A percentile compares a stretch with the other conserved stretches of the same genome.
Conservation (phyloP, 2,888 invertebrate species). For the Eupithecia abbreviata region DNA sequence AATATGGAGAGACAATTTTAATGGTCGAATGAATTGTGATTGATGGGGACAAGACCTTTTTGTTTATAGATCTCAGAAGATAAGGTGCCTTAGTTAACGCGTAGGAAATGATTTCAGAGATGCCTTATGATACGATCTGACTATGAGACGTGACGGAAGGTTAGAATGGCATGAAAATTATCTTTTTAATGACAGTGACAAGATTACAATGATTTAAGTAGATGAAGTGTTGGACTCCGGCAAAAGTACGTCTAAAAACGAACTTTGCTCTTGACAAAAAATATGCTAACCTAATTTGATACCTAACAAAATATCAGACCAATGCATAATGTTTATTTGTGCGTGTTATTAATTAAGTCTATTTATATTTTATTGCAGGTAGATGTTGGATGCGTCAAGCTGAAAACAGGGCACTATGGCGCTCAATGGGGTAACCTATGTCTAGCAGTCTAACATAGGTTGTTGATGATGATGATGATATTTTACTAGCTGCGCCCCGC, state of each 20-base stretch:
- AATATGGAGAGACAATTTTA: conserved; percentile 44
- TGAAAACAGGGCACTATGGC: too few species aligned
- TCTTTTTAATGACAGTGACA: conserved; percentile 28
- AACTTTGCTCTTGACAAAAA: not conserved
- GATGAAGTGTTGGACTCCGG: not conserved
- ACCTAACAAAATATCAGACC: not conserved
- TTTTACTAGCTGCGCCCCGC: too few species aligned
- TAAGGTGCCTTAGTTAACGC: conserved; percentile 37
- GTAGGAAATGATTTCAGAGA: conserved; percentile 25
- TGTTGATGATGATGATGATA: too few species aligned
- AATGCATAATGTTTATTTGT: not conserved
- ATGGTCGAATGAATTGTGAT: conserved; percentile 42
- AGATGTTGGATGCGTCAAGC: too few species aligned
- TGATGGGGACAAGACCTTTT: conserved; percentile 44
- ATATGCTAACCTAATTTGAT: not conserved
- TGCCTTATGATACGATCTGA: conserved; percentile 23
- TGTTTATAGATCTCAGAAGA: conserved; percentile 43
- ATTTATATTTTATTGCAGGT: too few species aligned
- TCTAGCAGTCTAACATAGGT: too few species aligned
- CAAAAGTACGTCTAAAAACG: not conserved
- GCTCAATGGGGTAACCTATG: too few species aligned
- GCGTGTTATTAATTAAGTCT: too few species aligned
- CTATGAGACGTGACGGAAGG: conserved; percentile 28
- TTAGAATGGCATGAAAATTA: conserved; percentile 31
- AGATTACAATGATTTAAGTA: conserved; percentile 20